Percentiles rank a stretch among this genome's conserved stretches.
phyloP scores from a whole-genome alignment of 2,888 invertebrate genomes.

The Vanessa cardui region DNA sequence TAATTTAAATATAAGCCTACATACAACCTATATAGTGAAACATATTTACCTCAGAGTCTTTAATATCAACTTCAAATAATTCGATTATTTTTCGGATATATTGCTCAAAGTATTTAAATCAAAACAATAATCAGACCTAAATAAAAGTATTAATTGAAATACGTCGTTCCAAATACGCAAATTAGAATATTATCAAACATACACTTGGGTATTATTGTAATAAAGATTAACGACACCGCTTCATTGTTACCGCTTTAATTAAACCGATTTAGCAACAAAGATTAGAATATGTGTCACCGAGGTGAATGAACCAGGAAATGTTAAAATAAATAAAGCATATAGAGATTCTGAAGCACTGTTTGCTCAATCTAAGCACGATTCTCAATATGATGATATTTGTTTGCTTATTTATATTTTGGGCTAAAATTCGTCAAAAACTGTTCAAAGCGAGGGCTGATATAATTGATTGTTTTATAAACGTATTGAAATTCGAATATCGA shows the following conservation, averaged over 20 bases:
- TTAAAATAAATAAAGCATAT: conserved; percentile 23
- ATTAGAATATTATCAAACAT: neutral
- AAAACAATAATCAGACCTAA: neutral
- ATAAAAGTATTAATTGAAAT: neutral
- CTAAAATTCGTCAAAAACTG: too few species aligned
- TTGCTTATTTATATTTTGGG: too few species aligned
- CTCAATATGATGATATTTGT: too few species aligned
- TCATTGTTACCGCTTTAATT: conserved; percentile 38
- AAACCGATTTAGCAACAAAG: conserved; percentile 39
- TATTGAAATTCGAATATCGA: too few species aligned
- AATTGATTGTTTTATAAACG: too few species aligned
- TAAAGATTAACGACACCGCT: conserved; percentile 34
- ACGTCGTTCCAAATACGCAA: neutral
- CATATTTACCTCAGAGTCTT: neutral
- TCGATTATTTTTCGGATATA: too few species aligned
- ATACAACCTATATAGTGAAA: too few species aligned
- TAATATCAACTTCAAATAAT: too few species aligned
- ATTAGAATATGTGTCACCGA: conserved; percentile 38
- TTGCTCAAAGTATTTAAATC: neutral
- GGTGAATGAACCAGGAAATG: conserved; percentile 38
- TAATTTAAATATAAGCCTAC: neutral
- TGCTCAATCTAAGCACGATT: neutral
- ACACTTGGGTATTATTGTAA: conserved; percentile 20
- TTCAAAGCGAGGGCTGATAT: too few species aligned
- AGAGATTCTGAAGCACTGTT: conserved; percentile 15